A percentile compares a stretch with the other conserved stretches of the same genome.
Conservation (phyloP, 2,113 vertebrate species). For the Melanostigma gelatinosum region DNA sequence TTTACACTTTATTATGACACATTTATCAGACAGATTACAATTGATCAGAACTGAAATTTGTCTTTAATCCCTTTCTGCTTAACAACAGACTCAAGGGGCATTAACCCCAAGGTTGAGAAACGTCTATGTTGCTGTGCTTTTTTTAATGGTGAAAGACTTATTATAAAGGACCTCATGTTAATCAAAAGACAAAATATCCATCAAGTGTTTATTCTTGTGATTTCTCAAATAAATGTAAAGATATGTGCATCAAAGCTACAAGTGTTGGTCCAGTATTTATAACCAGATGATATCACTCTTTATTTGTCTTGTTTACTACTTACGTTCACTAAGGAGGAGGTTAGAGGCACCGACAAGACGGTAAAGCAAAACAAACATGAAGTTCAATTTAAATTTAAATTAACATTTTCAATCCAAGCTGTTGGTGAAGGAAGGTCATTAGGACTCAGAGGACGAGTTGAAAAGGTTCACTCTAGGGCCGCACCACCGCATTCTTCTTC, state of each 20-base stretch:
- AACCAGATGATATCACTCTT: conserved; percentile 7
- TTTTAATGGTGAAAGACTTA: not conserved
- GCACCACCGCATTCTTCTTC: not conserved
- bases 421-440: not conserved
- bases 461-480: not conserved
- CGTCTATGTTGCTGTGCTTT: not conserved
- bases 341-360: not conserved
- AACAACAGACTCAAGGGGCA: not conserved
- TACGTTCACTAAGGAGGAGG: conserved; percentile 3
- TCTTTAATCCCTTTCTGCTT: not conserved
- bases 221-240: conserved; percentile 44
- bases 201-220: conserved; percentile 21
- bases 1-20: not conserved
- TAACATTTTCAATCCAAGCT: conserved; percentile 13
- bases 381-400: not conserved
- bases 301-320: conserved; percentile 22
- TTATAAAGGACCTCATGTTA: conserved; percentile 9
- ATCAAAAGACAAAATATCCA: conserved; percentile 2
- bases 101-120: not conserved
- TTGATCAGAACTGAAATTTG: not conserved
- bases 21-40: not conserved
- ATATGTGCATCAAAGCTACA: conserved; percentile 35
- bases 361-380: conserved; percentile 6
- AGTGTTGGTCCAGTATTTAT: conserved; percentile 1
- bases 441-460: not conserved